phyloP scores from a whole-genome alignment of 2,888 invertebrate species.

The Drosophila acutilabella region DNA sequence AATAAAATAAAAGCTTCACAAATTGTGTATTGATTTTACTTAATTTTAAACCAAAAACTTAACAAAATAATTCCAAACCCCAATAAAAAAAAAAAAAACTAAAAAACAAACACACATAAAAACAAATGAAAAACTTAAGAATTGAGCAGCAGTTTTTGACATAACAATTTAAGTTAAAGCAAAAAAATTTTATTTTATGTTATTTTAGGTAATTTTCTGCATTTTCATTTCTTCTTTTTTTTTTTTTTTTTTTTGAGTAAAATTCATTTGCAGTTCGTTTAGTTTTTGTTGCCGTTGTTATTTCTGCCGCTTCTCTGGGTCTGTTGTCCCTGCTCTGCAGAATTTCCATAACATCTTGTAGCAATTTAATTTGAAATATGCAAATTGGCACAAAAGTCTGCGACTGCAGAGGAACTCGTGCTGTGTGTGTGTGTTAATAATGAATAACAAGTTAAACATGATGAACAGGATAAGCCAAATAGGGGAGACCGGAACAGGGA shows the following conservation, averaged over 20 bases:
- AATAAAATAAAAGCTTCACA: no score
- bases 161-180: constrained; percentile 19
- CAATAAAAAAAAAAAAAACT: no score
- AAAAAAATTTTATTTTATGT: constrained; percentile 5
- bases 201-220: neutral
- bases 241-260: constrained; percentile 2
- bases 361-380: constrained; percentile 62
- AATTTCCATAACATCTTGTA: constrained; percentile 42
- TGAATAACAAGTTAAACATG: constrained; percentile 46
- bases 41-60: neutral
- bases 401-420: constrained; percentile 18
- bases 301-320: neutral
- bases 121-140: neutral
- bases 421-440: constrained; percentile 41
- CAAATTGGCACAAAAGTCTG: constrained; percentile 44
- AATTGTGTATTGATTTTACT: no score
- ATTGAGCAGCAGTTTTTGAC: constrained; percentile 10
- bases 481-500: neutral
- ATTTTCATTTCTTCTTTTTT: neutral
- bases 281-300: neutral
- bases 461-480: constrained; percentile 24
- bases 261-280: constrained; percentile 24
- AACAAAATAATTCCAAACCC: neutral
- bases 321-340: constrained; percentile 3
- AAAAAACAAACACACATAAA: neutral